Evolutionary conservation across 2,888 invertebrate species (phyloP), one percentile per base, ranked within the genome.

Genomic region (Cosmopolites sordidus): DNA sequence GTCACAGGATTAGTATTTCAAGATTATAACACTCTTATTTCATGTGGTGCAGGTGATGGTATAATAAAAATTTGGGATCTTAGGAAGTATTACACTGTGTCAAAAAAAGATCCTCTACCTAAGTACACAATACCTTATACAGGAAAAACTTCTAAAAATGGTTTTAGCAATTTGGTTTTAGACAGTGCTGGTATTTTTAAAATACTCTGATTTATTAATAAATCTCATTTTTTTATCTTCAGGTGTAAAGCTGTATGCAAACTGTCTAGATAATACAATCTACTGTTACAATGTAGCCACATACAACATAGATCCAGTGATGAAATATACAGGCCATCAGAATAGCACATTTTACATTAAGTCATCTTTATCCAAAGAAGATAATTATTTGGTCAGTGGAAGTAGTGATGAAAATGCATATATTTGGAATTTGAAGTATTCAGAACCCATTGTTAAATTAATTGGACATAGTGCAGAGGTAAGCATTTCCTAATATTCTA

Each of bases 1-100:
- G 88, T 94, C 46, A 93, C 93, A 0, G 86, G 89, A 5, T 78
- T 94, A 12, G 83, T 83, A 1, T 94, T 92, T 74, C 90, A 89
- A 73, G 85, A 92, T 72, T 84, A 86, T 54, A 73, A 80, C 59
- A 86, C 86, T 2, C 76, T 95, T 1, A 79, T 92, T 40, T 92
- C 93, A 0, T 88, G 92, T 67, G 92, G 92, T 1, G 89, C 92
- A 50, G 88, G 88, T 39, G 93, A 93, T 73, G 91, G 92, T 0
- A 75, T 83, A 58, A 86, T 94, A 49, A 92, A 92, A 74, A 82
- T 87, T 1, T 71, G 71, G 71, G 94, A 95, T 72, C 70, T 92
- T 18, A 76, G 94, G 27, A 89, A 90, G 68, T 89, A 84, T 66
- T 92, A 92, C 69, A 80, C 79, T 9, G 76, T 77, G 2, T 80